Evolutionary conservation across 2,113 vertebrate genomes (phyloP), one percentile per base, ranked within the genome.

Genomic region (Nothobranchius kuhntae): DNA sequence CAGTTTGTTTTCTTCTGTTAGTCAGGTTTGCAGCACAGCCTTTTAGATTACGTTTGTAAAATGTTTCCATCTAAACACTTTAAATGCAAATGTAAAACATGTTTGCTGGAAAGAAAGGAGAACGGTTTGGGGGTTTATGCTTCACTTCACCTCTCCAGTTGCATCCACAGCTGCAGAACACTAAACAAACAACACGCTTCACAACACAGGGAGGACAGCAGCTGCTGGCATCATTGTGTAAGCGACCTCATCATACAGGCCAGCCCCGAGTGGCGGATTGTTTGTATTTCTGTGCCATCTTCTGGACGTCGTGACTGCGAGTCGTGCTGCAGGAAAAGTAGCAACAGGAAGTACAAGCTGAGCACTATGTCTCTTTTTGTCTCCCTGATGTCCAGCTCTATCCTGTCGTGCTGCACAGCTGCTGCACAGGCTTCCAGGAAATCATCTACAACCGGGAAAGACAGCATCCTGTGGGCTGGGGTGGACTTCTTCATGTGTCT

Each of bases 361-460:
- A 66, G 59, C 65, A 56, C 46, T 24, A 62, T 51, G 50, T 46
- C 65, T 55, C 68, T 21, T 61, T 21, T 38, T 15, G 68, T 48
- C 55, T 40, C 14, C 68, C 52, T 3, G 6, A 57, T 70, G 71
- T 67, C 71, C 68, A 55, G 57, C 76, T 56, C 71, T 60, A 48
- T 24, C 38, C 63, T 13, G 63, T 65, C 75, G 67, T 55, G 17
- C 59, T 54, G 65, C 66, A 51, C 78, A 75, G 71, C 80, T 70
- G 77, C 77, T 70, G 64, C 61, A 53, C 66, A 63, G 69, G 50
- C 66, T 36, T 78, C 68, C 81, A 86, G 84, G 80, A 86, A 88
- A 73, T 81, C 54, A 71, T 64, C 67, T 54, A 21, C 47, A 52
- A 65, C 65, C 51, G 78, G 60, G 57, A 66, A 65, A 45, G 38